These are phyloP conservation scores for Carapus acus DNA, from an alignment of 2,797 vertebrate species.

Conservation along the genomic window DNA sequence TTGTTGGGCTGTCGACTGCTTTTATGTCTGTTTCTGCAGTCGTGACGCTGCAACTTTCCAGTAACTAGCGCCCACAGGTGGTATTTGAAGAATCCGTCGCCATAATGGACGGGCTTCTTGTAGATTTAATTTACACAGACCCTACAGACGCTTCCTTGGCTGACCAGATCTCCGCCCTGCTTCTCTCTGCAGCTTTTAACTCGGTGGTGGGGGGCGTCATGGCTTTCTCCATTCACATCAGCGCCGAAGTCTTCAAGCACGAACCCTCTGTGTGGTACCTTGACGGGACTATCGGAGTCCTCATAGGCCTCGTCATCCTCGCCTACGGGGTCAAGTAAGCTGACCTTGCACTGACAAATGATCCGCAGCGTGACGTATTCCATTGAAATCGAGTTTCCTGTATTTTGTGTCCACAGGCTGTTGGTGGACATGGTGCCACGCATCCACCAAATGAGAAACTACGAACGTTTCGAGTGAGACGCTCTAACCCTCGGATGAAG, in stretches of 20 bases:
- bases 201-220: slow-evolving; percentile 93
- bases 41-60: slow-evolving; percentile 2
- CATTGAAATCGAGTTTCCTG: not conserved
- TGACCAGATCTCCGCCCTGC: not conserved
- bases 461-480: slow-evolving; percentile 91
- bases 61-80: slow-evolving; percentile 6
- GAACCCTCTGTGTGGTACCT: slow-evolving; percentile 90
- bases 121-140: slow-evolving; percentile 7
- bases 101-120: not conserved
- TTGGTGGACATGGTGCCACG: slow-evolving; percentile 89
- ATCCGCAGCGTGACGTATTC: no score
- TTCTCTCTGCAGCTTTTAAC: slow-evolving; percentile 81
- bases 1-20: not conserved
- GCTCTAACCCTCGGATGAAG: not conserved
- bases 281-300: slow-evolving; percentile 88
- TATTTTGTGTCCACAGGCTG: slow-evolving; percentile 68
- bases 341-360: not conserved
- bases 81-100: slow-evolving; percentile 10
- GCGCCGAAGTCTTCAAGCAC: slow-evolving; percentile 93
- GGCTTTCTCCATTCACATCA: slow-evolving; percentile 98
- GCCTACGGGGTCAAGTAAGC: slow-evolving; percentile 93
- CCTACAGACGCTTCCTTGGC: not conserved
- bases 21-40: not conserved
- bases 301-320: slow-evolving; percentile 94
- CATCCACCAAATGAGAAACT: slow-evolving; percentile 87